Evolutionary conservation across 2,888 invertebrate species (phyloP).

Genomic region (Embidobia sp.): DNA sequence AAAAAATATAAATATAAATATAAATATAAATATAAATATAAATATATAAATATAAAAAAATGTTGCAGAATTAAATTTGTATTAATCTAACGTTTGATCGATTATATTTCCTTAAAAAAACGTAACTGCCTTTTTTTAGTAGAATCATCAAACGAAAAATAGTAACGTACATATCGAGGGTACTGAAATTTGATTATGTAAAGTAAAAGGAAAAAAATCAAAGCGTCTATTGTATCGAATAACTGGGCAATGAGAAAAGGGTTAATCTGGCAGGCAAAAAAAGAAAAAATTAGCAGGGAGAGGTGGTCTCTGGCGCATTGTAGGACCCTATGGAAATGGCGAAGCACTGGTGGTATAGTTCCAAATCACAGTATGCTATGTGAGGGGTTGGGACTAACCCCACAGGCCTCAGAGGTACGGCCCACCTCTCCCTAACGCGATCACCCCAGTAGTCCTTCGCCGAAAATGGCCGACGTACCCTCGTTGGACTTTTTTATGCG

Average conservation of each 20-base stretch:
- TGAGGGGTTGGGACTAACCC: conserved; percentile 57
- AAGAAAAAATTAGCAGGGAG: conserved; percentile 23
- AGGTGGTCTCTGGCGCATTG: conserved; percentile 17
- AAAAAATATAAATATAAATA: no score
- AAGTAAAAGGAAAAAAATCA: conserved; percentile 12
- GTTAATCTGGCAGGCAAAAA: conserved; percentile 26
- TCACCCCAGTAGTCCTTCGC: conserved; percentile 26
- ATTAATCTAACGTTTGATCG: no score
- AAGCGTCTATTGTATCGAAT: conserved; percentile 12
- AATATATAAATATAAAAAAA: no score
- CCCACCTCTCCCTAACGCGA: conserved; percentile 25
- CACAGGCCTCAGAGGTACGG: conserved; percentile 40
- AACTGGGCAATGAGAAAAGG: conserved; percentile 27
- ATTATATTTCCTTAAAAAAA: no score
- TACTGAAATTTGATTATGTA: conserved; percentile 31
- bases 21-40: no score
- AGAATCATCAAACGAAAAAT: no score
- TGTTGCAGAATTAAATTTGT: no score
- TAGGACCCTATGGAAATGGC: no score
- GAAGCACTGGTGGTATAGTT: background rate
- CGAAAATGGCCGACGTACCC: conserved; percentile 51
- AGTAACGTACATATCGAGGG: background rate
- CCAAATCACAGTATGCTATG: background rate
- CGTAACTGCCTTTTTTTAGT: no score
- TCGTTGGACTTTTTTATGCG: conserved; percentile 26